Base-by-base conservation (phyloP, 2,113 vertebrate species). In the Coptodon bakossiorum region DNA sequence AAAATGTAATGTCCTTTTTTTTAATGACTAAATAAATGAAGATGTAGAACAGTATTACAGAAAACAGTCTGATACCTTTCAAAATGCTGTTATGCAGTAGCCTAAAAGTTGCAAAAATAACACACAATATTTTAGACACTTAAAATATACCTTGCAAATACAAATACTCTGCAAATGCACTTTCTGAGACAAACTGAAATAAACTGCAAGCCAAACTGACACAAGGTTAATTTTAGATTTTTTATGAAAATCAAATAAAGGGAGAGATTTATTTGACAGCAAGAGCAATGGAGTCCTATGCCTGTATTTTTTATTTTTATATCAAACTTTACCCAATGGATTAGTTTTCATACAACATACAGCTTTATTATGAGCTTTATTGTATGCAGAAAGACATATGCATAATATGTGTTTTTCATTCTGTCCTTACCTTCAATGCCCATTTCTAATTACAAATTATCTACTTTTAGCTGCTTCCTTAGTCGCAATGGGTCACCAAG, bases 401-500 rank as follows among this genome's bases (percentile, higher is more conserved):
- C 6, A 50, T 38, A 68, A 22, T 66, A 38, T 68, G 34, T 22
- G 61, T 29, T 0, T 76, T 19, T 73, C 14, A 48, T 45, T 48
- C 14, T 27, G 8, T 45, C 5, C 40, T 27, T 45, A 5, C 7
- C 6, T 45, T 29, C 40, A 48, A 7, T 48, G 40, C 1, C 4
- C 40, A 48, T 29, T 48, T 76, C 16, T 11, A 50, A 76, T 19
- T 50, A 76, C 45, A 76, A 50, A 76, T 22, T 45, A 27, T 43
- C 40, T 73, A 45, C 8, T 45, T 73, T 27, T 6, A 73, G 8
- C 13, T 73, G 13, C 68, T 45, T 27, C 40, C 14, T 76, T 48
- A 27, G 40, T 73, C 0, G 1, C 40, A 45, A 27, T 17, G 14
- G 68, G 24, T 45, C 14, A 10, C 22, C 40, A 48, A 76, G 14